These are phyloP conservation scores for Stratiolaelaps scimitus DNA, from an alignment of 1,140 invertebrate species.

Conservation along the genomic window DNA sequence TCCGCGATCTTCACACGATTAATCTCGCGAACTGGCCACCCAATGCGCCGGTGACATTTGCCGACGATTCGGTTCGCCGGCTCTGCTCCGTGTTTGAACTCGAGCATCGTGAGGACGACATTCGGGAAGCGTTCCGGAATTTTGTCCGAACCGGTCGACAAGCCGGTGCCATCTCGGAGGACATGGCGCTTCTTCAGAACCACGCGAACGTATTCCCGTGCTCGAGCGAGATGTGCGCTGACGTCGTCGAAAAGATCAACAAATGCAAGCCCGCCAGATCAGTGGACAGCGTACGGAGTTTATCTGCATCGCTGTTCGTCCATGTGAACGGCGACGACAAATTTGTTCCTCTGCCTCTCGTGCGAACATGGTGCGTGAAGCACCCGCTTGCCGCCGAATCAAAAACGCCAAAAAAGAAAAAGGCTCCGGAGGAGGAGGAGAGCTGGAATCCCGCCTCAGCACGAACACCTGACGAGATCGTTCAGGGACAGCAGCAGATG, in stretches of 20 bases:
- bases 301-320: slow-evolving; percentile 1
- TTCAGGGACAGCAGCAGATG: too few species aligned
- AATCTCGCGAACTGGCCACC: slow-evolving; percentile 14
- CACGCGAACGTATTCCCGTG: slow-evolving; percentile 8
- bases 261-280: slow-evolving; percentile 1
- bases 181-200: slow-evolving; percentile 3
- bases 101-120: not conserved
- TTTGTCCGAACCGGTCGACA: slow-evolving; percentile 11
- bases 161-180: not conserved
- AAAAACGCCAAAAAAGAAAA: not conserved
- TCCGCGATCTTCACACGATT: slow-evolving; percentile 14
- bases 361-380: slow-evolving; percentile 21
- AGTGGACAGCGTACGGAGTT: not conserved
- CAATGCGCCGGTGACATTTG: slow-evolving; percentile 6
- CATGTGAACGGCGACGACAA: slow-evolving; percentile 9
- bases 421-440: not conserved
- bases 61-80: slow-evolving; percentile 23
- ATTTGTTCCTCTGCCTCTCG: not conserved
- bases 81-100: slow-evolving; percentile 20
- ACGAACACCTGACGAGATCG: not conserved
- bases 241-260: slow-evolving; percentile 13
- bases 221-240: not conserved
- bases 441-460: not conserved
- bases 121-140: slow-evolving; percentile 4
- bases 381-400: slow-evolving; percentile 2